Evolutionary conservation across 1,140 invertebrate genomes (phyloP), one percentile per base, ranked within the genome.

Genomic region (Sarcophaga peregrina): DNA sequence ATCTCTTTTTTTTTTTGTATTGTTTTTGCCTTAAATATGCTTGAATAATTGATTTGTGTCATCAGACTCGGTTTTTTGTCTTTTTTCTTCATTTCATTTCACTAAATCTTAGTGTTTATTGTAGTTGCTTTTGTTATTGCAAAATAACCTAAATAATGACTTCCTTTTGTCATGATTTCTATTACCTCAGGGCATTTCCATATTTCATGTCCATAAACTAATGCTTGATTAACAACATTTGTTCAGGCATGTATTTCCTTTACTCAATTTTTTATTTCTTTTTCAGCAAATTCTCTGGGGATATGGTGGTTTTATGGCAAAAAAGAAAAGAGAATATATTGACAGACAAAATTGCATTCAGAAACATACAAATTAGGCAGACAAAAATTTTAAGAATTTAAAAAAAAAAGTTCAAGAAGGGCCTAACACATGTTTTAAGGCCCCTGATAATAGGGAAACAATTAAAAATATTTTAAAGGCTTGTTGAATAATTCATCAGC

Each of bases 121-220:
- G 6, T 15, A n/a, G 54, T 62, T 62, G n/a, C 15, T 6, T 5
- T 11, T 62, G 15, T 13, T 15, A 37, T 4, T 37, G 25, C 25
- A 37, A n/a, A 68, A 68, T 68, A 68, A 68, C 62, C 62, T 68
- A 68, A 68, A 68, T 68, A 68, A 68, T 68, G n/a, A 68, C 62
- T 68, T 68, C n/a, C 62, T 68, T 68, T 68, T 68, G 62, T 68
- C 62, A 68, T 68, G 62, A 68, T 68, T 68, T 68, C 20, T 68
- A n/a, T 68, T 68, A 68, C 62, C 62, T 68, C 9, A 68, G 62
- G 62, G 62, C 20, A 68, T 68, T 58, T 20, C 25, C 62, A 68
- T 9, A 20, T 5, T 68, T 7, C n/a, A 68, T 68, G 62, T 25
- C n/a, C 62, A 68, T 68, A 68, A 68, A 68, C n/a, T 68, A 20